Conservation (phyloP, 2,797 vertebrate species). For the Hipposideros larvatus region DNA sequence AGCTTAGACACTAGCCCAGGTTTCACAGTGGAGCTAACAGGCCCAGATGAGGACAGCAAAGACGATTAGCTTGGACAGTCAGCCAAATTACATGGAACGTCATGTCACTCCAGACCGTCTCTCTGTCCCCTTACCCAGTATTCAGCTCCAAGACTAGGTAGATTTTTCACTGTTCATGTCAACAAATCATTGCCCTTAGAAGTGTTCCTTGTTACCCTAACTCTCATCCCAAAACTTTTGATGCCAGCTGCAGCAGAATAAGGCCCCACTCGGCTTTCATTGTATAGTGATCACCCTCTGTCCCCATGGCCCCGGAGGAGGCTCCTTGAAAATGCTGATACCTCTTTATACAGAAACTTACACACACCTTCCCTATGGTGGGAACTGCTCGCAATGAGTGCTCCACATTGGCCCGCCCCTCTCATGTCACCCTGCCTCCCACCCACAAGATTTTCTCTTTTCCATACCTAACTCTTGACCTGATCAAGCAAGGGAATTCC, state of each 20-base stretch:
- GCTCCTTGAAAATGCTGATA: background rate
- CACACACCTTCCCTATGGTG: fast-evolving
- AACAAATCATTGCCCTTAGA: constrained; percentile 10
- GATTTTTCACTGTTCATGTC: background rate
- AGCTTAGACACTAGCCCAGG: constrained; percentile 80
- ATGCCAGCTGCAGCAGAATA: constrained; percentile 68
- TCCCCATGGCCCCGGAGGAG: background rate
- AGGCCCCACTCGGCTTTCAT: constrained; percentile 68
- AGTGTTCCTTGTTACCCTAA: constrained; percentile 75
- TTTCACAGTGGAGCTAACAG: constrained; percentile 66
- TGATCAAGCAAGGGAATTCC: background rate
- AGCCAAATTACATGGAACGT: constrained; percentile 68
- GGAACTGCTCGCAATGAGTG: background rate
- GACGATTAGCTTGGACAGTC: constrained; percentile 74
- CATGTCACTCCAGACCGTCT: constrained; percentile 58
- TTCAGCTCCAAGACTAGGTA: constrained; percentile 51
- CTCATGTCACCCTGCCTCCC: background rate
- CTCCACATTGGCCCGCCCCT: background rate
- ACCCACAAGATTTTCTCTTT: background rate
- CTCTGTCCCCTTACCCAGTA: constrained; percentile 67
- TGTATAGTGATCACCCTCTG: background rate
- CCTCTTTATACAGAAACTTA: background rate
- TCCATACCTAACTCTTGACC: background rate
- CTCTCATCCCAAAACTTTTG: constrained; percentile 74
- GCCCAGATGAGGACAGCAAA: constrained; percentile 73